Conservation (phyloP, 2,888 invertebrate species). For the Eugnorisma glareosa region DNA sequence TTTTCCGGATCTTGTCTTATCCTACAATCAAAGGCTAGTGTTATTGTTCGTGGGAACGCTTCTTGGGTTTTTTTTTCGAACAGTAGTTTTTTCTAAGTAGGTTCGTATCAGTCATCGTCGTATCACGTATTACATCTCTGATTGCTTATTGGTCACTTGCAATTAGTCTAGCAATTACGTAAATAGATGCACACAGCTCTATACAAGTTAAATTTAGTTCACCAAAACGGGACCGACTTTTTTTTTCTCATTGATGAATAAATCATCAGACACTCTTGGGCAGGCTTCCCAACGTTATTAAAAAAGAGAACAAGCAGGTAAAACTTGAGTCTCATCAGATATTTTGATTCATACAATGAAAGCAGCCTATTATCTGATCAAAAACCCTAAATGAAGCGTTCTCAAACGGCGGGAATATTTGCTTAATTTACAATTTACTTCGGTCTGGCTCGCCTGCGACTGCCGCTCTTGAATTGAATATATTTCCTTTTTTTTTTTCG, state of each 20-base stretch:
- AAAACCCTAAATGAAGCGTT: constrained; percentile 25
- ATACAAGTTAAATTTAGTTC: background rate
- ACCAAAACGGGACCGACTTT: background rate
- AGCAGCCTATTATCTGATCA: constrained; percentile 26
- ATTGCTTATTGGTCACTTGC: background rate
- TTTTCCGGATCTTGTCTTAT: background rate
- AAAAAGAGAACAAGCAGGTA: background rate
- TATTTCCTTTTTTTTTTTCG: constrained; percentile 60
- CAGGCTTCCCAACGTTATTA: background rate
- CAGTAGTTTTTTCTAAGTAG: too few relatives aligned
- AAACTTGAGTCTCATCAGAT: constrained; percentile 1
- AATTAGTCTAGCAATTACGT: background rate
- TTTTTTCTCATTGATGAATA: constrained; percentile 10
- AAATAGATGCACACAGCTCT: background rate
- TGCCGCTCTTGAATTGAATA: constrained; percentile 59
- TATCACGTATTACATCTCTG: too few relatives aligned
- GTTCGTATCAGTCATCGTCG: too few relatives aligned
- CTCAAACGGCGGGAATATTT: constrained; percentile 45
- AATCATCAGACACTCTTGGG: background rate
- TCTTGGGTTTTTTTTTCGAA: background rate
- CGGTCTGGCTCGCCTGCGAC: constrained; percentile 28
- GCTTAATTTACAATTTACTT: constrained; percentile 57
- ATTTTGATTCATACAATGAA: constrained; percentile 23
- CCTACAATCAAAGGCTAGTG: background rate
- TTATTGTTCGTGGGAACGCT: background rate